Evolutionary conservation across 2,113 vertebrate species (phyloP).

Genomic region (Lethenteron camtschaticum): DNA sequence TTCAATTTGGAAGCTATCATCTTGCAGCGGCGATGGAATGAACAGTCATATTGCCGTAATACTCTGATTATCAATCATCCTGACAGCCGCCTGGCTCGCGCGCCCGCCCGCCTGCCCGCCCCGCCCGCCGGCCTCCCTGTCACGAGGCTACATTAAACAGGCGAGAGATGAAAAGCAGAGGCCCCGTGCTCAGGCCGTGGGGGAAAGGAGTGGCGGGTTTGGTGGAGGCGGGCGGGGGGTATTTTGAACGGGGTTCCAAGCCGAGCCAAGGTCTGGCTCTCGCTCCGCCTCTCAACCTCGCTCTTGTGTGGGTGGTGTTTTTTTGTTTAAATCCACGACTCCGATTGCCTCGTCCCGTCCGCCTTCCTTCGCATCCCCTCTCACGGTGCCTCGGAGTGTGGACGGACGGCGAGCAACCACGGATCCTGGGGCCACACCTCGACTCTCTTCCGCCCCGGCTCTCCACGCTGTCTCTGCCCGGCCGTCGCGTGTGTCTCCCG

Average conservation of each 20-base stretch:
- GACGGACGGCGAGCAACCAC: too few relatives aligned
- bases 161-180: slow-evolving; percentile 3
- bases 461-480: background rate
- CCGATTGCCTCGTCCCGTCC: too few relatives aligned
- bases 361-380: too few relatives aligned
- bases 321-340: too few relatives aligned
- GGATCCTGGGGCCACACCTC: too few relatives aligned
- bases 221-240: too few relatives aligned
- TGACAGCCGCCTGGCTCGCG: background rate
- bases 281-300: too few relatives aligned
- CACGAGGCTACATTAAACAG: slow-evolving; percentile 2
- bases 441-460: too few relatives aligned
- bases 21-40: slow-evolving; percentile 2
- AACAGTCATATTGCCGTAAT: slow-evolving; percentile 5
- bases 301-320: too few relatives aligned
- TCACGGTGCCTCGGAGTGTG: too few relatives aligned
- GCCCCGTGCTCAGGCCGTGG: background rate
- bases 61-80: slow-evolving; percentile 5
- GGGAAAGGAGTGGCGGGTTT: background rate
- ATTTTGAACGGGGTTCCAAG: too few relatives aligned
- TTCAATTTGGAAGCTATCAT: slow-evolving; percentile 5
- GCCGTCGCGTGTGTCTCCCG: background rate
- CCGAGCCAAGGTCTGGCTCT: too few relatives aligned
- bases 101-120: background rate
- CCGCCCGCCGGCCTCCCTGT: background rate